Percentiles rank a stretch among this genome's conserved stretches.
Evolutionary conservation across 92 coral and sea anemone genomes (phyloP).

Genomic region (Metridium senile): DNA sequence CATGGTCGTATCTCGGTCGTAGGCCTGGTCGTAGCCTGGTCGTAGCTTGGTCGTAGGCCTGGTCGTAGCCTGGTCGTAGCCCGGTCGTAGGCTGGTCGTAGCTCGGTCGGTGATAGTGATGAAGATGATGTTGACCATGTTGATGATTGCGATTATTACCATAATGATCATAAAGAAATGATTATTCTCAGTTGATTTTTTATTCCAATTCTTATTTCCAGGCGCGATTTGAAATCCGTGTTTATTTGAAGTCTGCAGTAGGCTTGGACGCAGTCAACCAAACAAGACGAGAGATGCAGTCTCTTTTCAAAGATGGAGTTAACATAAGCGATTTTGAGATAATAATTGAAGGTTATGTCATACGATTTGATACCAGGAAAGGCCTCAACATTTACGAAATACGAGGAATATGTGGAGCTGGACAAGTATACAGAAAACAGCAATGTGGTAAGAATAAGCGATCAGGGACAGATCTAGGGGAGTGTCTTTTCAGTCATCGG

Average conservation of each 20-base stretch:
- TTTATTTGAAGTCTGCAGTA: constrained; percentile 20
- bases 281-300: constrained; percentile 19
- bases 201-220: too few relatives aligned
- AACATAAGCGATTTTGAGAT: constrained; percentile 21
- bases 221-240: constrained; percentile 26
- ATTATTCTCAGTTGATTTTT: too few relatives aligned
- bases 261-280: constrained; percentile 13
- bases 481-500: too few relatives aligned
- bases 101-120: too few relatives aligned
- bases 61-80: too few relatives aligned
- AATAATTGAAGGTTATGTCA: constrained; percentile 18
- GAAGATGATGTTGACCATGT: too few relatives aligned
- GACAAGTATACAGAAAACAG: constrained; percentile 32
- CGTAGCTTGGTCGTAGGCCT: too few relatives aligned
- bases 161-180: too few relatives aligned
- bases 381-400: constrained; percentile 16
- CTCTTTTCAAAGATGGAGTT: constrained; percentile 15
- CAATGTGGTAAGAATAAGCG: constrained; percentile 30
- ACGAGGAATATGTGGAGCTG: constrained; percentile 36
- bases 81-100: too few relatives aligned
- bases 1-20: too few relatives aligned
- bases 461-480: background rate
- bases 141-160: too few relatives aligned
- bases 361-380: constrained; percentile 5
- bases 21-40: too few relatives aligned